Evolutionary conservation across 2,113 vertebrate species (phyloP).

Genomic region (Quiscalus mexicanus): DNA sequence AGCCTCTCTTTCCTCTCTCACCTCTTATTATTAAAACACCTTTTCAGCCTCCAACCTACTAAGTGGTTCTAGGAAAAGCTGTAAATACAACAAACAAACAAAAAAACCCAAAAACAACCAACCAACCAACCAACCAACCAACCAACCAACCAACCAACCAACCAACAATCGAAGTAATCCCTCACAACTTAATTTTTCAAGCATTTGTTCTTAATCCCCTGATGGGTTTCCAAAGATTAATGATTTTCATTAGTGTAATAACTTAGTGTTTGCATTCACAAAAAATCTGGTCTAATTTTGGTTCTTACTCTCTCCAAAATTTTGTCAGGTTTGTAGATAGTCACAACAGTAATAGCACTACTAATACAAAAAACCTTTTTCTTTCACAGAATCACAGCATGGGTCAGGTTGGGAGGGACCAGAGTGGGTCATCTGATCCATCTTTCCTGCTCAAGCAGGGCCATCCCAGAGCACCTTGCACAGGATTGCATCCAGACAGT

Average conservation of each 20-base stretch:
- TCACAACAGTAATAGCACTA: not conserved
- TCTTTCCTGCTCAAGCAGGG: too few relatives aligned
- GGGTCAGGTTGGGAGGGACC: not conserved
- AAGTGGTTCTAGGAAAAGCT: not conserved
- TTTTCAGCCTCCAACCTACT: not conserved
- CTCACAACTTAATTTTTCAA: not conserved
- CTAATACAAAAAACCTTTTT: not conserved
- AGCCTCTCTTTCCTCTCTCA: not conserved
- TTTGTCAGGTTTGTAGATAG: not conserved
- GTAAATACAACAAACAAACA: not conserved
- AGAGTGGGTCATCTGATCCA: not conserved
- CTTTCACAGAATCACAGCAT: not conserved
- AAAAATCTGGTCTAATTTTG: not conserved
- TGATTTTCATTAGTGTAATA: not conserved
- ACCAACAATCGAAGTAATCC: too few relatives aligned
- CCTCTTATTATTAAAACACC: not conserved
- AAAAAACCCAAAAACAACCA: not conserved
- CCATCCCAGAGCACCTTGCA: not conserved
- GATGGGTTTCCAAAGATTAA: not conserved
- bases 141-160: not conserved
- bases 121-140: not conserved
- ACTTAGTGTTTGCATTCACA: not conserved
- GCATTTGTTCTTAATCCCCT: not conserved
- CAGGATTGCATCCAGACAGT: not conserved
- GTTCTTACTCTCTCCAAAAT: not conserved